Percentiles rank a stretch among this genome's conserved stretches.
phyloP scores from a whole-genome alignment of 2,797 vertebrate species.

The Cottoperca gobio region DNA sequence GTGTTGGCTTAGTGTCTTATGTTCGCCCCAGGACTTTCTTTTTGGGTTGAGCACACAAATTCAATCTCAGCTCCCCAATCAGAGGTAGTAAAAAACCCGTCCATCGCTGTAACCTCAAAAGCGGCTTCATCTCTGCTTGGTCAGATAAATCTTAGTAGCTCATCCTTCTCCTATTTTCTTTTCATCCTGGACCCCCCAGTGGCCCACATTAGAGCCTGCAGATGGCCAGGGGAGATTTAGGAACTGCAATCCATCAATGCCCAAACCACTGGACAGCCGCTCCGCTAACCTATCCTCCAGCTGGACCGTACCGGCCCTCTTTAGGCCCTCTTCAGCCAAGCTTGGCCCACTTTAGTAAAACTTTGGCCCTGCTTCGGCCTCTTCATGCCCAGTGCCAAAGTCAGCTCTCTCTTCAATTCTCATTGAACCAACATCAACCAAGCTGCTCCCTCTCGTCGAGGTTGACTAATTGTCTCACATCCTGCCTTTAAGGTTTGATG shows the following conservation, averaged over 20 bases:
- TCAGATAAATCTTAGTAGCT: conserved; percentile 81
- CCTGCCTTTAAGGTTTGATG: conserved; percentile 17
- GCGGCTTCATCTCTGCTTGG: conserved; percentile 62
- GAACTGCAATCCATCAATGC: conserved; percentile 81
- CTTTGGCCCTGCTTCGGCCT: conserved; percentile 40
- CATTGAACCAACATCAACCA: conserved; percentile 47
- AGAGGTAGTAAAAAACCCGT: conserved; percentile 75
- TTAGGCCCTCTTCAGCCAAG: conserved; percentile 45
- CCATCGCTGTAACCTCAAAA: conserved; percentile 57
- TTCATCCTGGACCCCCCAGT: conserved; percentile 77
- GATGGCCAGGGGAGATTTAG: conserved; percentile 83
- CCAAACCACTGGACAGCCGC: conserved; percentile 67
- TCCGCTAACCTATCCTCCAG: conserved; percentile 72
- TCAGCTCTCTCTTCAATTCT: conserved; percentile 33
- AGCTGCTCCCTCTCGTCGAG: conserved; percentile 15
- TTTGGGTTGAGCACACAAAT: conserved; percentile 74
- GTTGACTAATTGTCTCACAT: conserved; percentile 32
- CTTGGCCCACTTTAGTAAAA: conserved; percentile 66
- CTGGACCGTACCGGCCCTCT: conserved; percentile 53
- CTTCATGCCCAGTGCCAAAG: conserved; percentile 32
- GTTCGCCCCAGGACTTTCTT: conserved; percentile 74
- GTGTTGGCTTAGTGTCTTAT: conserved; percentile 74
- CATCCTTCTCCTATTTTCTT: conserved; percentile 80
- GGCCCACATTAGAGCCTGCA: conserved; percentile 82
- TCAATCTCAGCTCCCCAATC: conserved; percentile 79